phyloP scores from a whole-genome alignment of 2,113 vertebrate genomes.

The Cygnus buccinator region DNA sequence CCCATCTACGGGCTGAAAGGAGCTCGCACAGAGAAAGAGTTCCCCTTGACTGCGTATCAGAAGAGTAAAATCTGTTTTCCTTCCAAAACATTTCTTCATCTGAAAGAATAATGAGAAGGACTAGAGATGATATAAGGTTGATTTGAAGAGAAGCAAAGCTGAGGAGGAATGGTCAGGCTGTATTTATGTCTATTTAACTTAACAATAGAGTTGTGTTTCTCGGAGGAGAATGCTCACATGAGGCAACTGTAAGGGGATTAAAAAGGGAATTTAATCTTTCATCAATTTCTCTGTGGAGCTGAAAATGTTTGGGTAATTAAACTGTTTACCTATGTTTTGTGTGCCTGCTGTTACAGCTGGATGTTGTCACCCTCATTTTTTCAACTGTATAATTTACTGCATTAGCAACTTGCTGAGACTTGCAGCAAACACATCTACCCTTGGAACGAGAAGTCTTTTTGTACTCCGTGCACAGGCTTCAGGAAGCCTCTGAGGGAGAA shows the following conservation, averaged over 20 bases:
- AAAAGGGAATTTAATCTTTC: constrained; percentile 8
- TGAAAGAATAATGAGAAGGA: background rate
- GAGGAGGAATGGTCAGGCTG: background rate
- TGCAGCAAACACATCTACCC: background rate
- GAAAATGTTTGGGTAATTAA: constrained; percentile 26
- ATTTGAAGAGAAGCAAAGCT: background rate
- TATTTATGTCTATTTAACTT: background rate
- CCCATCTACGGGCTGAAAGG: background rate
- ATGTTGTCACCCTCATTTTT: background rate
- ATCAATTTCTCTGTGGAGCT: background rate
- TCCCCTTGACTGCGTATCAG: background rate
- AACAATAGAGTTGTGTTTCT: background rate
- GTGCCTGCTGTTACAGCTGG: constrained; percentile 21
- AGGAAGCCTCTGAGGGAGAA: background rate
- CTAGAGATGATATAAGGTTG: background rate
- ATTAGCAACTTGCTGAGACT: background rate
- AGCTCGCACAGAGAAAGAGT: background rate
- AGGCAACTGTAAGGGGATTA: background rate
- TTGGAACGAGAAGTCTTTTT: background rate
- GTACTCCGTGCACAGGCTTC: background rate
- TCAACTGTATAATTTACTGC: background rate
- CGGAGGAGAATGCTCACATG: background rate
- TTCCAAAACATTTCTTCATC: background rate
- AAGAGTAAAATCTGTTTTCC: background rate
- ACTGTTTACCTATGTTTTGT: constrained; percentile 14